Evolutionary conservation across 53 echinoderm and acorn worm genomes (phyloP).

Genomic region (Apostichopus leukothele): DNA sequence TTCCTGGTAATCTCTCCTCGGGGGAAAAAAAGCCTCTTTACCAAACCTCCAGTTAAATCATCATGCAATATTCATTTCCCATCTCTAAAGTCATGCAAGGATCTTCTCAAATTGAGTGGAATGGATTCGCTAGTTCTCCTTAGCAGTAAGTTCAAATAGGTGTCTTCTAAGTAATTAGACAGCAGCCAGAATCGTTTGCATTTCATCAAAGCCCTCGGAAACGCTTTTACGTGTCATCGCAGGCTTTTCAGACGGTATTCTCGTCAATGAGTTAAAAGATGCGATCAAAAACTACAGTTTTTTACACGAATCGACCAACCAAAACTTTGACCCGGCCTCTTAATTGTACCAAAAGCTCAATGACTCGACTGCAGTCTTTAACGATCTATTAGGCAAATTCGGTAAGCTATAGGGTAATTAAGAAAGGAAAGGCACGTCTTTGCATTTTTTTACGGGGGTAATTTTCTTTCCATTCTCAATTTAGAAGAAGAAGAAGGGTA

Average conservation of each 20-base stretch:
- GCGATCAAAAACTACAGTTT: not conserved
- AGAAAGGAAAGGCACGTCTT: not conserved
- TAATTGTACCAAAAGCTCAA: constrained; percentile 5
- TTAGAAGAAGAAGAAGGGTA: too few species aligned
- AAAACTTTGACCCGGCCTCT: constrained; percentile 10
- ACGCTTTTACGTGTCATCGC: not conserved
- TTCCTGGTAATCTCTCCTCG: too few species aligned
- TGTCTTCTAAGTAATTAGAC: not conserved
- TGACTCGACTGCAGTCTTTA: not conserved
- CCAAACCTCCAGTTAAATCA: too few species aligned
- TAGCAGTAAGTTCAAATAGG: not conserved
- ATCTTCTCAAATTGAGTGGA: too few species aligned
- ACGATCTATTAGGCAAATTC: constrained; percentile 26
- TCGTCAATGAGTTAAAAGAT: not conserved
- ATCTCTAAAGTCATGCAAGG: too few species aligned
- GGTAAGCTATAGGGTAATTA: not conserved
- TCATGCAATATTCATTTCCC: too few species aligned
- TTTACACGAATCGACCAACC: not conserved
- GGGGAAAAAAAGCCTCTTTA: too few species aligned
- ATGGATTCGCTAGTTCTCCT: too few species aligned
- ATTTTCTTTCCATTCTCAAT: too few species aligned
- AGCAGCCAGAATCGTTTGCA: not conserved
- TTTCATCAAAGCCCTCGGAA: not conserved
- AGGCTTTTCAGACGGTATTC: not conserved
- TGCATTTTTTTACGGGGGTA: too few species aligned